Evolutionary conservation across 2,888 invertebrate species (phyloP), one percentile per base, ranked within the genome.

Genomic region (Hypercompe scribonia): DNA sequence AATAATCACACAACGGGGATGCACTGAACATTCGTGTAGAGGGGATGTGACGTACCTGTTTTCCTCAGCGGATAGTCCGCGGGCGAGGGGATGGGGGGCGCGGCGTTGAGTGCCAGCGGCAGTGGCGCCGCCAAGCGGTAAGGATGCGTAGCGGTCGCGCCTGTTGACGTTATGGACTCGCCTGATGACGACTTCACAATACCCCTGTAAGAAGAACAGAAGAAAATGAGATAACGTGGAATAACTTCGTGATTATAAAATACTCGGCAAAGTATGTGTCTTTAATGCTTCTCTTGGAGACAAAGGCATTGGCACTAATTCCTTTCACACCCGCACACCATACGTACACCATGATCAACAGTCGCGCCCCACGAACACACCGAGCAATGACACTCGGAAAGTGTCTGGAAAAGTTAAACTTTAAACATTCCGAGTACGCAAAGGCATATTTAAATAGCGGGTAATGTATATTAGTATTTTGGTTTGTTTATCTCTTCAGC

Each of bases 11-110:
- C 76, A 72, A 78, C 72, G 77, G 67, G 73, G 81, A 81, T 84
- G 83, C 83, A 81, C 13, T 28, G 61, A 15, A 69, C 42, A 68
- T 34, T 34, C 18, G 31, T 5, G 11, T 8, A 39, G 39, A 34
- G 50, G 39, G 10, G 65, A 5, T 58, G 15, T 18, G 61, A 61
- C 96, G 93, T 95, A 99, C 99, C 99, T 96, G 99, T 99, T 96
- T 99, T 99, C 87, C 99, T 95, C 65, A 99, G 96, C 70, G 99
- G 99, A 94, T 98, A 99, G 96, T 99, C 99, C 77, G 94, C 90
- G 78, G 93, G 89, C 72, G 94, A 89, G 79, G 92, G 87, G 77
- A 90, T 91, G 74, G 90, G 95, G 83, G 92, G 91, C 63, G 90
- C 87, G 42, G 94, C 91, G 89, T 87, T 90, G 69, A 93, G 89